Base-by-base conservation (phyloP, 2,888 invertebrate genomes). In the Metalampra italica region DNA sequence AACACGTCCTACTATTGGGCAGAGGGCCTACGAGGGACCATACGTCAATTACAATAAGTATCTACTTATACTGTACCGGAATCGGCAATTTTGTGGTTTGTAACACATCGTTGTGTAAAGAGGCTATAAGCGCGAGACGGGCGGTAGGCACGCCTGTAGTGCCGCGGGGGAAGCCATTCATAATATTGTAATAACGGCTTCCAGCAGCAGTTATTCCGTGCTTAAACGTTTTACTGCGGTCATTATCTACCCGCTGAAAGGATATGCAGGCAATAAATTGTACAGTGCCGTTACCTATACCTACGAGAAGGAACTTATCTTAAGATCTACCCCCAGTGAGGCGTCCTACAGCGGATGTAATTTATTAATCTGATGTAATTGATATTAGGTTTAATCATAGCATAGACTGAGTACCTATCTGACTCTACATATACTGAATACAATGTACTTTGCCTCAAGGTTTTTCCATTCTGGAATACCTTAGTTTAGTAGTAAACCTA, bases 211-310 rank as follows among this genome's bases (percentile, higher is more conserved):
- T 88, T 88, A 88, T 88, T 82, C 76, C 88, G 83, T 88, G 84
- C 88, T 87, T 88, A 88, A 88, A 85, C 87, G 89, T 85, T 89
- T 88, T 85, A 89, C 88, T 88, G 82, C 86, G 83, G 88, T 87
- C 87, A 89, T 89, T 89, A 89, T 88, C 87, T 84, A 85, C 81
- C 81, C 87, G 85, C 78, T 87, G 89, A 89, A 88, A 88, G 87
- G 87, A 88, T 89, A 88, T 89, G 85, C 88, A 87, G 71, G 81
- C 87, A 74, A 87, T 89, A 89, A 88, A 89, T 89, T 82, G 75
- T 78, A 69, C 59, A 78, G 68, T 74, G 72, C 78, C 73, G 76
- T 78, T 74, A 77, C 76, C 68, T 72, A 75, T 73, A 51, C 50
- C 68, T 70, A 62, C 66, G 68, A 66, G 59, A 53, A 57, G 52